These are phyloP conservation scores for Cyanoderma ruficeps DNA, from an alignment of 2,113 vertebrate genomes.

Conservation along the genomic window DNA sequence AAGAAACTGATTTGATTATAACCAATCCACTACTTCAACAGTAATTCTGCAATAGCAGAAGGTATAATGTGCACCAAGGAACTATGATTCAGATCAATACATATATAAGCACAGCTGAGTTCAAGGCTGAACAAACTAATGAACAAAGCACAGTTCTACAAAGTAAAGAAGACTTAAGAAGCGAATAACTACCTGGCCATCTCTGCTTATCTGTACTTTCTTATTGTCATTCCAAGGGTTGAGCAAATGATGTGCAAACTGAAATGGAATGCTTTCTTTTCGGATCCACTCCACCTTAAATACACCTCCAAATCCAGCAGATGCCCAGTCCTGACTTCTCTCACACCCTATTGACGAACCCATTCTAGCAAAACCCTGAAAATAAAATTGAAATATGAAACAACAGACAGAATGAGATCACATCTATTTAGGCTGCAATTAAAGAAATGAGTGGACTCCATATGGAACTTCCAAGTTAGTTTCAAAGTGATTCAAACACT, in stretches of 20 bases:
- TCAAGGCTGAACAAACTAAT: background rate
- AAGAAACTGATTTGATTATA: background rate
- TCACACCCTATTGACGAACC: slow-evolving; percentile 81
- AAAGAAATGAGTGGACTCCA: background rate
- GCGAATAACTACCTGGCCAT: slow-evolving; percentile 84
- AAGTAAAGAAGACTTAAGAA: background rate
- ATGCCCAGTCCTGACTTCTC: slow-evolving; percentile 88
- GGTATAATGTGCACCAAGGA: background rate
- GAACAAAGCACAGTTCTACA: background rate
- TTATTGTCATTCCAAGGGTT: slow-evolving; percentile 95
- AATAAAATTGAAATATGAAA: background rate
- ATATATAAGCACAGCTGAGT: rapidly evolving
- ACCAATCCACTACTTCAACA: background rate
- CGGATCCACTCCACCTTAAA: slow-evolving; percentile 92
- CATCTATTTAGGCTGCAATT: background rate
- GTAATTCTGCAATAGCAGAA: background rate
- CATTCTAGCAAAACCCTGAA: slow-evolving; percentile 92
- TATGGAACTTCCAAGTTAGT: background rate
- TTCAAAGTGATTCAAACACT: background rate
- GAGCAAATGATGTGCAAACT: slow-evolving; percentile 82
- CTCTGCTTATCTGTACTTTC: slow-evolving; percentile 92
- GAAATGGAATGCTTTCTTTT: slow-evolving; percentile 87
- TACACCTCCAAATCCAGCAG: slow-evolving; percentile 83
- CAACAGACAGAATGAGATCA: background rate
- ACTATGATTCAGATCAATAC: background rate